Conservation (phyloP, 2,888 invertebrate species). For the Ethmia dodecea region DNA sequence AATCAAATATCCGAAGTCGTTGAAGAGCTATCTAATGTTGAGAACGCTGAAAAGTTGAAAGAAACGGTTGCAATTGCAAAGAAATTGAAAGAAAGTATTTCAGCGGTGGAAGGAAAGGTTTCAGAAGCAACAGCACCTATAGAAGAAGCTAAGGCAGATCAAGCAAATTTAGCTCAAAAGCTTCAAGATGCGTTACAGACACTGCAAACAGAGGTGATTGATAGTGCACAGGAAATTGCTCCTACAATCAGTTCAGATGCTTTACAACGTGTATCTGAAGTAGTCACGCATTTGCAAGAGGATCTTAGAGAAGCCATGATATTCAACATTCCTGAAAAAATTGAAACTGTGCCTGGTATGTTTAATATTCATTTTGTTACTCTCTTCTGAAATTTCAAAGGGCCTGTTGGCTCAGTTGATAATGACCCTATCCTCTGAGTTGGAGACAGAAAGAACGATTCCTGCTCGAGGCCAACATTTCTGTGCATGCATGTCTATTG, state of each 20-base stretch:
- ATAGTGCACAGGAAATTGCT: constrained; percentile 25
- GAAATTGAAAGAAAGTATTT: constrained; percentile 21
- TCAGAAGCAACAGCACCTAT: constrained; percentile 14
- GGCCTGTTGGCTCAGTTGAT: too few relatives aligned
- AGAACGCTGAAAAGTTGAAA: constrained; percentile 26
- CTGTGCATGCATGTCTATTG: too few relatives aligned
- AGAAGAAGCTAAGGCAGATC: constrained; percentile 14
- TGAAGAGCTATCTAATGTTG: constrained; percentile 19
- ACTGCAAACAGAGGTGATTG: constrained; percentile 30
- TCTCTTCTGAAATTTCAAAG: too few relatives aligned
- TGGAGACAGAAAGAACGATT: too few relatives aligned
- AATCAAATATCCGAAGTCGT: constrained; percentile 23
- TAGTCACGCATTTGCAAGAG: constrained; percentile 37
- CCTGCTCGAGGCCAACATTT: too few relatives aligned
- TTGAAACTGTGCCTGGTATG: constrained; percentile 17
- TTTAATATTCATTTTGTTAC: too few relatives aligned
- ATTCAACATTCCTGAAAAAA: constrained; percentile 16
- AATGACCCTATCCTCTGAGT: too few relatives aligned
- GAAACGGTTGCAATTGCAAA: constrained; percentile 22
- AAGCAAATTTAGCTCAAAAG: constrained; percentile 25
- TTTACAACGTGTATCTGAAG: constrained; percentile 30
- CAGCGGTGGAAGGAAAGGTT: constrained; percentile 9
- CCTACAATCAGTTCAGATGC: constrained; percentile 21
- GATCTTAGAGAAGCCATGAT: constrained; percentile 28
- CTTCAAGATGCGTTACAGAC: constrained; percentile 27